Evolutionary conservation across 2,113 vertebrate genomes (phyloP).

Genomic region (Ornithorhynchus anatinus): DNA sequence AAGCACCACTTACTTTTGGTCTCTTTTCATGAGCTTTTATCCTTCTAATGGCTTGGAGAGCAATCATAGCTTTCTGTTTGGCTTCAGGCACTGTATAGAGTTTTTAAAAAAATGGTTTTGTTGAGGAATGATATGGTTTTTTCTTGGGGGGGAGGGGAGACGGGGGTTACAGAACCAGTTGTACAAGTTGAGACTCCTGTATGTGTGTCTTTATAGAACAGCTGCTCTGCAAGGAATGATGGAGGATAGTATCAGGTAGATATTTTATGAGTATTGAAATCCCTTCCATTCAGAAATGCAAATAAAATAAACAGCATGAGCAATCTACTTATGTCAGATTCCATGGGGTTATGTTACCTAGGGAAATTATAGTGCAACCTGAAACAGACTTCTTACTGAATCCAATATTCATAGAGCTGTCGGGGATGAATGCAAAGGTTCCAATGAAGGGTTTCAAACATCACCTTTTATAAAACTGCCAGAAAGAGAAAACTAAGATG

Average conservation of each 20-base stretch:
- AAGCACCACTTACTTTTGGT: slow-evolving; percentile 13
- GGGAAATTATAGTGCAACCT: slow-evolving; percentile 43
- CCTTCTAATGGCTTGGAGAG: slow-evolving; percentile 47
- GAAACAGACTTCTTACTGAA: slow-evolving; percentile 52
- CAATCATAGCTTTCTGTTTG: slow-evolving; percentile 54
- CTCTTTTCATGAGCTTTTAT: slow-evolving; percentile 16
- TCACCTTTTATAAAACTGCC: slow-evolving; percentile 43
- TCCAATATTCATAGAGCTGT: neutral
- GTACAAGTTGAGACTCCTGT: slow-evolving; percentile 60
- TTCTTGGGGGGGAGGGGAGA: too few species aligned
- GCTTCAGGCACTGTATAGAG: slow-evolving; percentile 49
- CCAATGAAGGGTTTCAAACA: slow-evolving; percentile 39
- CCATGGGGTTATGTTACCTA: slow-evolving; percentile 26
- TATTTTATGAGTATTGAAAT: slow-evolving; percentile 66
- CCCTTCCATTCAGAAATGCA: slow-evolving; percentile 69
- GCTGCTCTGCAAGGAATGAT: slow-evolving; percentile 60
- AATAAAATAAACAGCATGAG: slow-evolving; percentile 61
- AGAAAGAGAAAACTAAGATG: slow-evolving; percentile 22
- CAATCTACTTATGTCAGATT: slow-evolving; percentile 55
- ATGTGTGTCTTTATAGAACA: slow-evolving; percentile 48
- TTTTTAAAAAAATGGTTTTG: slow-evolving; percentile 46
- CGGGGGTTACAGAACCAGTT: slow-evolving; percentile 57
- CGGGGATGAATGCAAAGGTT: slow-evolving; percentile 37
- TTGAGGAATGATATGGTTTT: slow-evolving; percentile 51
- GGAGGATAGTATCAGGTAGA: slow-evolving; percentile 62